Conservation (phyloP, 2,113 vertebrate species). For the Murina feae region DNA sequence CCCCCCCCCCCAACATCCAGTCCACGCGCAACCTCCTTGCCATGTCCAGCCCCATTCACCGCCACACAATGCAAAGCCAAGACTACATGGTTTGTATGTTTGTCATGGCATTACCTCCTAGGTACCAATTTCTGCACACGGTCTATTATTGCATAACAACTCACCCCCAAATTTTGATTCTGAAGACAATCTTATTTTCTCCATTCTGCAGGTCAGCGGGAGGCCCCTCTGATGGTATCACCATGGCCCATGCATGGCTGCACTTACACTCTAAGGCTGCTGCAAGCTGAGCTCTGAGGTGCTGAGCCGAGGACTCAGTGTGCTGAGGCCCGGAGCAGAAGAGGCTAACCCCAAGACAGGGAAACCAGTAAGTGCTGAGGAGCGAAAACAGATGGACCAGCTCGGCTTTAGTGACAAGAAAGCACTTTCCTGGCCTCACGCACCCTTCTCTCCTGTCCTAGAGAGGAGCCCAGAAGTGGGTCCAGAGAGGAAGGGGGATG, state of each 20-base stretch:
- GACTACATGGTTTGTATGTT: not conserved
- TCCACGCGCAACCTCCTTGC: not conserved
- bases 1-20: too few relatives aligned
- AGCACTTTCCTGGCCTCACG: not conserved
- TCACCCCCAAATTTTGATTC: not conserved
- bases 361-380: not conserved
- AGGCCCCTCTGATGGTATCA: not conserved
- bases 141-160: not conserved
- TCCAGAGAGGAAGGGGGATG: not conserved
- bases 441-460: not conserved
- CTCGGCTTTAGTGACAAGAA: rapidly evolving
- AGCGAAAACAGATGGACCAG: not conserved
- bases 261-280: not conserved
- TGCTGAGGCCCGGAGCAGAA: not conserved
- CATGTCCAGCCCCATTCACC: not conserved
- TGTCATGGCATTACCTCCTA: not conserved
- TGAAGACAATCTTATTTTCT: not conserved
- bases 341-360: not conserved
- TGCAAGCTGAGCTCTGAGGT: not conserved
- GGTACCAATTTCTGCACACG: not conserved
- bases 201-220: not conserved
- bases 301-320: not conserved
- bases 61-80: not conserved
- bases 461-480: not conserved
- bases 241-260: not conserved